Evolutionary conservation across 1,140 invertebrate genomes (phyloP), one percentile per base, ranked within the genome.

Genomic region (Conus betulinus): DNA sequence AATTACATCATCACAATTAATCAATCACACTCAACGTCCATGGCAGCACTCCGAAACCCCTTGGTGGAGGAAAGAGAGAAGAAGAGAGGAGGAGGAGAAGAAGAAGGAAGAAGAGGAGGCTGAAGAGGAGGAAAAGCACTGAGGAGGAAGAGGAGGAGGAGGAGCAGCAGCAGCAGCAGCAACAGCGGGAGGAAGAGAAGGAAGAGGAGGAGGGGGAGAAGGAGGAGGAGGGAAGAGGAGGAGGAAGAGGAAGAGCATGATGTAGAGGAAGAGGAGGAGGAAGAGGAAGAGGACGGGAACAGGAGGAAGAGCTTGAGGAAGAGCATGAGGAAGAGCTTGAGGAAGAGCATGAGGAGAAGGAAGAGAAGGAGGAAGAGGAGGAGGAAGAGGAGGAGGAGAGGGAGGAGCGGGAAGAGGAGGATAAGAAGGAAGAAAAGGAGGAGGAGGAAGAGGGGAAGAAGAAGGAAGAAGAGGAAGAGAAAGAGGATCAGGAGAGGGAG

Each of bases 121-220:
- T 20, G 27, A 23, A 25, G 79, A 82, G 8, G 79, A 17, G 23
- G 1, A 27, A 23, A 82, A 82, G 23, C 8, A 55, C 1, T 7
- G 27, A 39, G 17, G 27, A 8, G 79, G 53, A 25, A 3, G 52
- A 27, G 74, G 78, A 13, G 78, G 74, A 79, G 51, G 51, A 25
- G 78, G 86, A 79, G 55, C 60, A 71, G 57, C 5, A 87, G 27
- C 7, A 17, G 57, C 74, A 79, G 63, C 39, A 39, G 39, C 39
- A 39, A n/a, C n/a, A 88, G 76, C 60, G 79, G 81, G 87, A 71
- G 15, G 67, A 17, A 20, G 20, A 71, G 67, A 71, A 71, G n/a
- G 17, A 5, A 23, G 17, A 74, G 4, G 67, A 25, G 11, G 67
- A 74, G 17, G 1, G 17, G 60, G n/a, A 51, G 51, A 57, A 53